Conservation (phyloP, 2,888 invertebrate genomes). For the Archips xylosteana region DNA sequence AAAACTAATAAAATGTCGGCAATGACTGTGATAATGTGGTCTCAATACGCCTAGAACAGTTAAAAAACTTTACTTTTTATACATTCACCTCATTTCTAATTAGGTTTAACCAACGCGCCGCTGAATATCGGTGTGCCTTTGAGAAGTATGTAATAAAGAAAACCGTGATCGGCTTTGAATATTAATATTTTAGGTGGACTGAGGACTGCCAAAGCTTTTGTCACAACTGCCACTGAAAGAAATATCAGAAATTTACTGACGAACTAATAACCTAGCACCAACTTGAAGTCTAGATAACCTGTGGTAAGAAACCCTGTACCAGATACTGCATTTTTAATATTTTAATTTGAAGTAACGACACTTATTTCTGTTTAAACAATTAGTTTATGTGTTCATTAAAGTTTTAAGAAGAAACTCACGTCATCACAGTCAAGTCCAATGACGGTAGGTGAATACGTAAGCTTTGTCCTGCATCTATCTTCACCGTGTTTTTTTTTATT, state of each 20-base stretch:
- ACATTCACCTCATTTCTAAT: conserved; percentile 15
- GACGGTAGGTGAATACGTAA: too few species aligned
- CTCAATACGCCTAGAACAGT: neutral
- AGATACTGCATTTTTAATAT: too few species aligned
- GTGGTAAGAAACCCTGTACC: too few species aligned
- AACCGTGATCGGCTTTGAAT: conserved; percentile 23
- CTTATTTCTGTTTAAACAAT: too few species aligned
- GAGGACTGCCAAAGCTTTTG: neutral
- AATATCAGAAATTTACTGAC: neutral
- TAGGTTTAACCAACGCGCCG: conserved; percentile 5
- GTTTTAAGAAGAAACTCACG: neutral
- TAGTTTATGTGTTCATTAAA: too few species aligned
- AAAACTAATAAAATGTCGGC: neutral
- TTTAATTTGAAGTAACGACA: too few species aligned
- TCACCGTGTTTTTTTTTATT: too few species aligned
- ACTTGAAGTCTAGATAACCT: neutral
- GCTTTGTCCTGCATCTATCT: too few species aligned
- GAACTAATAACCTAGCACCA: neutral
- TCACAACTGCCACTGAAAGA: conserved; percentile 8
- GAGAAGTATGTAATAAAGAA: conserved; percentile 16
- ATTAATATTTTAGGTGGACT: neutral
- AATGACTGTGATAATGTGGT: conserved; percentile 28
- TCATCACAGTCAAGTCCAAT: neutral
- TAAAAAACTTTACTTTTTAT: neutral
- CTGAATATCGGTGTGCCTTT: conserved; percentile 1